Evolutionary conservation across 64 coral and sea anemone genomes (phyloP).

Genomic region (Pocillopora verrucosa): DNA sequence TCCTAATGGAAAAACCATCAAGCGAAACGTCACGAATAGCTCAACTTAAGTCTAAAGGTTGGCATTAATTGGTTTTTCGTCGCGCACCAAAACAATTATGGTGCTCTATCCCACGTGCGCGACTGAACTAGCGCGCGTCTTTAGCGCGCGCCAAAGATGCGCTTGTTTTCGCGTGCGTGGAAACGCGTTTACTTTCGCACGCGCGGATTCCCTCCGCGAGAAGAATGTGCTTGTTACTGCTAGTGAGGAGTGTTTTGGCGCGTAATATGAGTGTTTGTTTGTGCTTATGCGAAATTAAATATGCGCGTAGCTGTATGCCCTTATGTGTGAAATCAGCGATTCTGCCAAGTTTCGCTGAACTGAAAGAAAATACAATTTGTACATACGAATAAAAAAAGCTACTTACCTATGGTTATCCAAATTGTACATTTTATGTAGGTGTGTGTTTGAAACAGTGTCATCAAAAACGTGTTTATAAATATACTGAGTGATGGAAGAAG

Average conservation of each 20-base stretch:
- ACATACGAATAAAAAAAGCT: background rate
- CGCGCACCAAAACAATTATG: background rate
- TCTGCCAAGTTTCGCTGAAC: background rate
- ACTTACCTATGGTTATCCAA: constrained; percentile 67
- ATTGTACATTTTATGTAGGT: constrained; percentile 38
- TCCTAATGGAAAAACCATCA: background rate
- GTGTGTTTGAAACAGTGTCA: constrained; percentile 36
- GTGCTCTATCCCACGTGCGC: background rate
- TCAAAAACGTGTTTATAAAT: constrained; percentile 57
- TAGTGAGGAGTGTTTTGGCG: no score
- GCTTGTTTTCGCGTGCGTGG: no score
- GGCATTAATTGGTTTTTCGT: background rate
- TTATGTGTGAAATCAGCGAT: no score
- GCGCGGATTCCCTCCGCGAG: no score
- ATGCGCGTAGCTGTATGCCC: no score
- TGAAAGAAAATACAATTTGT: background rate
- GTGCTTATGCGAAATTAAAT: no score
- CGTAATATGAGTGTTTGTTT: no score
- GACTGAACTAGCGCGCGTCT: no score
- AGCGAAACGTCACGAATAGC: background rate
- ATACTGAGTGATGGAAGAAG: constrained; percentile 57
- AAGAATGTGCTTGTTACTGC: no score
- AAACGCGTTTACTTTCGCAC: no score
- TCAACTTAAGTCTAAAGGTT: background rate
- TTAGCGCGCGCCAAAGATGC: no score